Base-by-base conservation (phyloP, 2,113 vertebrate genomes). In the Festucalex cinctus region DNA sequence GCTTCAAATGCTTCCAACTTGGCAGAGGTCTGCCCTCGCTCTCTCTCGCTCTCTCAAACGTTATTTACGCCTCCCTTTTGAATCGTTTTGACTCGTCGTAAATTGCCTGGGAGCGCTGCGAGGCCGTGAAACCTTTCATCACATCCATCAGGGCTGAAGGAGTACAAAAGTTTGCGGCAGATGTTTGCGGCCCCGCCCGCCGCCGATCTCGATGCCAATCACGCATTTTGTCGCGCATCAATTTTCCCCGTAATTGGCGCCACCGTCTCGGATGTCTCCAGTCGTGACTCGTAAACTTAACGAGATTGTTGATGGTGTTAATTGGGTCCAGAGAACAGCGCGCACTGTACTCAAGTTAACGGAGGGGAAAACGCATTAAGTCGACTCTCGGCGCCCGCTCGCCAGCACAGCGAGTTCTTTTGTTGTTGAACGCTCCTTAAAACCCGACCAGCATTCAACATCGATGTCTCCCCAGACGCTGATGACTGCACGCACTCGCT, bases 381-480 rank as follows among this genome's bases (percentile, higher is more conserved):
- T 75, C 64, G 66, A 71, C 83, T 75, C 68, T n/a, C n/a, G n/a
- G n/a, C n/a, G n/a, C n/a, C n/a, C 5, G 54, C 24, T 57, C 54
- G 14, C 35, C 20, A 39, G 35, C 36, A 22, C n/a, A 12, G 22
- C 7, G 28, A 13, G 3, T 0, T 35, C 28, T 60, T 60, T 24
- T 12, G n/a, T 43, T 26, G 16, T 43, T 48, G 65, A 9, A 73
- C 53, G 63, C 49, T 66, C 63, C 79, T 62, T 58, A 41, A 62
- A 77, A 68, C 66, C 43, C 37, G 32, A 49, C 64, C 28, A 53
- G 63, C 59, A 76, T 90, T 80, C 79, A 88, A 69, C 80, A 86
- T 86, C 85, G 69, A 90, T 32, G 68, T 75, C 62, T 75, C 73
- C 60, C 37, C n/a, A 7, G 71, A 48, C 20, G 10, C n/a, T 67